phyloP scores from a whole-genome alignment of 2,888 invertebrate species.

The Heterodera filipjevi region DNA sequence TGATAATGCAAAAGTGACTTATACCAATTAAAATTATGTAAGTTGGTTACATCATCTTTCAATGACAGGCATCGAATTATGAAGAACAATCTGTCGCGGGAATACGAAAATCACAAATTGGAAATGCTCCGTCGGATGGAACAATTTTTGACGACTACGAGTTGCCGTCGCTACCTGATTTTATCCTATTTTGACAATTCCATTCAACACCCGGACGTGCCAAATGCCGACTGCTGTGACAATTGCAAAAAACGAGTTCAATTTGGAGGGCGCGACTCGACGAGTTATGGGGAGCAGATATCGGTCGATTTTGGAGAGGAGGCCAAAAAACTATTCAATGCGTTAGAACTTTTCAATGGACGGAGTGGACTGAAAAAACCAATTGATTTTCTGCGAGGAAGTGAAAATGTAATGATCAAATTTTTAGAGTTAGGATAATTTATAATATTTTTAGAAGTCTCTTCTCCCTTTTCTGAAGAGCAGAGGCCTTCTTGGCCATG shows the following conservation, averaged over 20 bases:
- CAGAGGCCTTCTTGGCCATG: constrained; percentile 6
- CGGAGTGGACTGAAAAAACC: constrained; percentile 49
- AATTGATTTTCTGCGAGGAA: constrained; percentile 52
- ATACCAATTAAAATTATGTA: too few relatives aligned
- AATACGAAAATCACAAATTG: constrained; percentile 66
- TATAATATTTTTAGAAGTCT: neutral
- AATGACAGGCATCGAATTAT: constrained; percentile 26
- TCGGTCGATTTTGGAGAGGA: constrained; percentile 29
- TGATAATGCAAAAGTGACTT: constrained; percentile 28
- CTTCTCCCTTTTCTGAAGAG: neutral
- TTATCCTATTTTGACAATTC: constrained; percentile 50
- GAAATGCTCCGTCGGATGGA: constrained; percentile 70
- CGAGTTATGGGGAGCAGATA: constrained; percentile 8
- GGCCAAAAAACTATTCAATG: constrained; percentile 43
- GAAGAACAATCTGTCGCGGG: constrained; percentile 13
- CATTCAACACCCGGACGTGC: constrained; percentile 30
- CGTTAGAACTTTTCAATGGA: constrained; percentile 47
- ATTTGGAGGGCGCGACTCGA: constrained; percentile 14
- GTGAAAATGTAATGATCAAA: constrained; percentile 34
- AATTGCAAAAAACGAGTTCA: constrained; percentile 29
- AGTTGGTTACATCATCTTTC: too few relatives aligned
- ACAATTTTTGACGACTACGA: constrained; percentile 69
- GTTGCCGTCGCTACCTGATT: constrained; percentile 70
- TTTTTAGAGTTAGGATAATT: neutral
- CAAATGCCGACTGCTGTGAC: constrained; percentile 50